Evolutionary conservation across 1,140 invertebrate species (phyloP).

Genomic region (Pseudomyrmex flavicornis): DNA sequence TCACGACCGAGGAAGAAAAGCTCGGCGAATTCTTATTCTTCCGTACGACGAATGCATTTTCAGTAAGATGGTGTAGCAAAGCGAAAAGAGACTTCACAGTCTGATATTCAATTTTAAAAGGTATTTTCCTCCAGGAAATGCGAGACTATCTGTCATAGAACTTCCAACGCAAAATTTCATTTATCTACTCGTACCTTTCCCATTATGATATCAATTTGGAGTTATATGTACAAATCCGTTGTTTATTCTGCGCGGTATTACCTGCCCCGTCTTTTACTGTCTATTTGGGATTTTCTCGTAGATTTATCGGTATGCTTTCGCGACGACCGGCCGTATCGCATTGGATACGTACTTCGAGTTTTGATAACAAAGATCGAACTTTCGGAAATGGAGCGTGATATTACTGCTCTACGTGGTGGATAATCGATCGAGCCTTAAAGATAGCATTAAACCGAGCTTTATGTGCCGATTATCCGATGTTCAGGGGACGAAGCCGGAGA

Average conservation of each 20-base stretch:
- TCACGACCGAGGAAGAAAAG: constrained; percentile 3
- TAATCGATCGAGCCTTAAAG: constrained; percentile 64
- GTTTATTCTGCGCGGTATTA: constrained; percentile 45
- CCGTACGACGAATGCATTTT: constrained; percentile 26
- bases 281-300: constrained; percentile 14
- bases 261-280: constrained; percentile 30
- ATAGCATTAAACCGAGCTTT: constrained; percentile 65
- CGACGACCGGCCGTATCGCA: constrained; percentile 30
- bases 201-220: constrained; percentile 55
- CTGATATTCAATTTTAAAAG: constrained; percentile 59
- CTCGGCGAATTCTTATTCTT: constrained; percentile 45
- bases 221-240: constrained; percentile 39
- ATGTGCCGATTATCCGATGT: constrained; percentile 61
- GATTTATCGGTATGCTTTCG: constrained; percentile 48
- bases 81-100: constrained; percentile 15
- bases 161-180: constrained; percentile 54
- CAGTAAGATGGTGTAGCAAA: constrained; percentile 18
- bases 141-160: constrained; percentile 51
- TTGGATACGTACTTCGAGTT: constrained; percentile 8
- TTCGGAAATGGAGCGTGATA: constrained; percentile 41
- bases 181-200: constrained; percentile 39
- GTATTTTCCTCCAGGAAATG: constrained; percentile 47
- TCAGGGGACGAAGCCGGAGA: constrained; percentile 19
- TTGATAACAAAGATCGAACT: constrained; percentile 54
- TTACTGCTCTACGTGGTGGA: constrained; percentile 44